Percentiles rank a stretch among this genome's conserved stretches.
Conservation (phyloP, 2,888 invertebrate species). For the Nomada ferruginata region DNA sequence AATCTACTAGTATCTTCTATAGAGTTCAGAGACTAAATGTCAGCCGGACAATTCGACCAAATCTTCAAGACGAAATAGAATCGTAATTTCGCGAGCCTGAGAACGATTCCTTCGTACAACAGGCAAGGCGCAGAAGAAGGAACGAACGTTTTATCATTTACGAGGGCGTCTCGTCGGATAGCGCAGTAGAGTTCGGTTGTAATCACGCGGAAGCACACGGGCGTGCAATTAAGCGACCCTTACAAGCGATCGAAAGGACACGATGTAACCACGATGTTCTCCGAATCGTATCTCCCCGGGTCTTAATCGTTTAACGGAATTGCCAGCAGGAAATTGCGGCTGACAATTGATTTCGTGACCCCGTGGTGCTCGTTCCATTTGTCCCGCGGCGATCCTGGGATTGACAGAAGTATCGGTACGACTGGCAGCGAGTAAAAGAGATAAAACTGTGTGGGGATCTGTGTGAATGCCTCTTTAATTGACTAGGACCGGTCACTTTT, state of each 20-base stretch:
- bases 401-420: constrained; percentile 14
- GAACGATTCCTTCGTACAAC: too few relatives aligned
- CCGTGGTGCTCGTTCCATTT: constrained; percentile 50
- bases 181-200: constrained; percentile 23
- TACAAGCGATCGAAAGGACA: constrained; percentile 50
- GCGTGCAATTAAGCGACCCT: constrained; percentile 61
- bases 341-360: constrained; percentile 75
- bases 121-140: too few relatives aligned
- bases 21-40: neutral
- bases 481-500: too few relatives aligned
- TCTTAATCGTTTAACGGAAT: constrained; percentile 60
- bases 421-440: neutral
- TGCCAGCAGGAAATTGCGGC: constrained; percentile 74
- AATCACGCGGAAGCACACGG: constrained; percentile 45
- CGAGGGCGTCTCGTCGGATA: neutral
- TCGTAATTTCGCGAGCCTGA: neutral
- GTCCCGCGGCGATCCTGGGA: constrained; percentile 20
- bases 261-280: constrained; percentile 41
- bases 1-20: neutral
- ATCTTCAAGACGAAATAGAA: neutral
- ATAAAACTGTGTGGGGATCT: neutral
- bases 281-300: constrained; percentile 52
- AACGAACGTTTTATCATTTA: constrained; percentile 23
- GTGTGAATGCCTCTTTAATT: neutral
- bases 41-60: neutral